A percentile compares a stretch with the other conserved stretches of the same genome.
Evolutionary conservation across 2,888 invertebrate genomes (phyloP).

Genomic region (Macaria notata): DNA sequence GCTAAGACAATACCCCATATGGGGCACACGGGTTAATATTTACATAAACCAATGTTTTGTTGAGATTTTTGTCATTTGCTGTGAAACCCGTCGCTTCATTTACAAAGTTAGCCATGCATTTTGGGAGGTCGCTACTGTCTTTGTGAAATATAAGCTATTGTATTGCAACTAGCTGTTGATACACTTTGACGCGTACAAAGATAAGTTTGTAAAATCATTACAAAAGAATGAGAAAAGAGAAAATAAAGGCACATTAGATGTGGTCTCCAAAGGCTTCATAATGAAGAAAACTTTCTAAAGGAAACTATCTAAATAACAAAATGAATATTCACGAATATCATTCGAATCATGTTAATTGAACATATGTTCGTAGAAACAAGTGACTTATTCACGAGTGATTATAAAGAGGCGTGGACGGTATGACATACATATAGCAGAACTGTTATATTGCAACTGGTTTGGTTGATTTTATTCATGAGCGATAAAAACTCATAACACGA

Average conservation of each 20-base stretch:
- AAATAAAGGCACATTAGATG: slow-evolving; percentile 20
- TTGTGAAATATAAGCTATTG: neutral
- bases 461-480: slow-evolving; percentile 30
- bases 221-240: slow-evolving; percentile 21
- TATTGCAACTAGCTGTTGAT: neutral
- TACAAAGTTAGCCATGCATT: slow-evolving; percentile 27
- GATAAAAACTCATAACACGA: slow-evolving; percentile 33
- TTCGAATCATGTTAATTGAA: slow-evolving; percentile 13
- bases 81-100: slow-evolving; percentile 33
- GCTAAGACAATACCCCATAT: slow-evolving; percentile 66
- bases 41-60: slow-evolving; percentile 51
- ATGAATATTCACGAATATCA: slow-evolving; percentile 21
- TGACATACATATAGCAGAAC: slow-evolving; percentile 30
- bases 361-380: slow-evolving; percentile 26
- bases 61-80: slow-evolving; percentile 52
- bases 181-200: neutral
- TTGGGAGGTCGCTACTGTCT: slow-evolving; percentile 11
- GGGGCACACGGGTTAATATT: slow-evolving; percentile 58
- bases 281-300: slow-evolving; percentile 20
- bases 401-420: slow-evolving; percentile 25
- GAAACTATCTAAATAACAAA: slow-evolving; percentile 13
- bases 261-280: slow-evolving; percentile 14
- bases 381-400: slow-evolving; percentile 13
- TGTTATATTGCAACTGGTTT: slow-evolving; percentile 31
- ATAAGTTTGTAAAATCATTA: slow-evolving; percentile 7